Evolutionary conservation across 2,888 invertebrate species (phyloP).

Genomic region (Stictocephala bisonia): DNA sequence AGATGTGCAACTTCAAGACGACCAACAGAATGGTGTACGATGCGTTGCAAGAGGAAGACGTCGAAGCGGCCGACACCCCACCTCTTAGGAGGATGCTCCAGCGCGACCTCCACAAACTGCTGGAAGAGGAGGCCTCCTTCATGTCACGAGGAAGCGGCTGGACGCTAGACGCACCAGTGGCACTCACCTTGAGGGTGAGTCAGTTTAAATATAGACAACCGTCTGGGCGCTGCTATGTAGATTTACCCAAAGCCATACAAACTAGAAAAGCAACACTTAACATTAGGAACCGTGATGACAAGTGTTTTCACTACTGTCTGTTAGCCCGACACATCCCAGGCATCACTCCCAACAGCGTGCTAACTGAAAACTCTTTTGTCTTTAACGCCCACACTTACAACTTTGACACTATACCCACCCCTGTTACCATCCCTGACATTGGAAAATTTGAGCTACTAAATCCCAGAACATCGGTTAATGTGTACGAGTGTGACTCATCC

Average conservation of each 20-base stretch:
- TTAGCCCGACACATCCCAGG: neutral
- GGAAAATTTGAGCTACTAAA: neutral
- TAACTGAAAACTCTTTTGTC: neutral
- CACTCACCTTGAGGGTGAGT: no score
- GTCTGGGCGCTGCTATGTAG: neutral
- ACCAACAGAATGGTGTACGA: no score
- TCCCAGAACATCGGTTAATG: neutral
- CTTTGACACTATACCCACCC: neutral
- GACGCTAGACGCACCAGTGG: no score
- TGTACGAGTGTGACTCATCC: neutral
- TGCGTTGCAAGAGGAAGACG: no score
- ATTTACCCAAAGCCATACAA: neutral
- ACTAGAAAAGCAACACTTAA: neutral
- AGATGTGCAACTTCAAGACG: no score
- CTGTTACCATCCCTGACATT: neutral
- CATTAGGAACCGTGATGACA: neutral
- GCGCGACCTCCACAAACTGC: no score
- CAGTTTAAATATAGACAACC: no score
- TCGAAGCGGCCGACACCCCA: no score
- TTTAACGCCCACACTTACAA: neutral
- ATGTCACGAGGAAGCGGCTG: no score
- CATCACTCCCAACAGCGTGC: neutral
- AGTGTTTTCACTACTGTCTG: neutral
- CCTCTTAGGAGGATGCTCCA: no score
- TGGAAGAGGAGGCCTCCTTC: no score